phyloP scores from a whole-genome alignment of 2,797 vertebrate genomes.

The Coluber constrictor region DNA sequence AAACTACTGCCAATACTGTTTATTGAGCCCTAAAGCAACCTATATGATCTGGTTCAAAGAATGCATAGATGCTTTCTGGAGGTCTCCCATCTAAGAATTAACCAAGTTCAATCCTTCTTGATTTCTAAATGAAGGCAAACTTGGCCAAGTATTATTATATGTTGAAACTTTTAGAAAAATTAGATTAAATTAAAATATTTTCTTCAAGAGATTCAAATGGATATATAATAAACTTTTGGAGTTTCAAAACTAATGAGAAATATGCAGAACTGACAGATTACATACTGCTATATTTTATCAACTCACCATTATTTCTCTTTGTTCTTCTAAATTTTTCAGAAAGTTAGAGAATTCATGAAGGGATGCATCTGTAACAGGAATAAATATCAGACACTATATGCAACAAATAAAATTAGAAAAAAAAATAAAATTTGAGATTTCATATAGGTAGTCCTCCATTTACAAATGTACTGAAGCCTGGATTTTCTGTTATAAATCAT shows the following conservation, averaged over 20 bases:
- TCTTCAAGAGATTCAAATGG: neutral
- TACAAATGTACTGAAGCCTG: neutral
- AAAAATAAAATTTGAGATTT: neutral
- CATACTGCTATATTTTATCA: neutral
- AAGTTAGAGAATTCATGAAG: conserved; percentile 93
- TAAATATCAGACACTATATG: neutral
- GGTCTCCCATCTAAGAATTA: neutral
- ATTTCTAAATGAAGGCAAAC: neutral
- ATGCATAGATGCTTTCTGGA: neutral
- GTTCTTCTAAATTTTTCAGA: conserved; percentile 92
- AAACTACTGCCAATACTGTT: neutral
- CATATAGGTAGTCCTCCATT: neutral
- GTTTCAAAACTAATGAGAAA: neutral
- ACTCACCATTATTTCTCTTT: conserved; percentile 97
- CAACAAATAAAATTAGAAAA: neutral
- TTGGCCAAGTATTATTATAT: neutral
- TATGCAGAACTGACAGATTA: neutral
- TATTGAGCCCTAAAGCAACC: neutral
- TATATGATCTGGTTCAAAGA: neutral
- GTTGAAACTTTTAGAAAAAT: neutral
- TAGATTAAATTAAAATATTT: neutral
- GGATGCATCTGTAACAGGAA: conserved; percentile 84
- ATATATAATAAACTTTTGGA: neutral
- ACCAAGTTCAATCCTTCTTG: neutral
- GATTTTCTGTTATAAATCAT: neutral